Percentiles rank a stretch among this genome's conserved stretches.
These are phyloP conservation scores for Etia nguti DNA, from an alignment of 2,113 vertebrate species.

Conservation along the genomic window DNA sequence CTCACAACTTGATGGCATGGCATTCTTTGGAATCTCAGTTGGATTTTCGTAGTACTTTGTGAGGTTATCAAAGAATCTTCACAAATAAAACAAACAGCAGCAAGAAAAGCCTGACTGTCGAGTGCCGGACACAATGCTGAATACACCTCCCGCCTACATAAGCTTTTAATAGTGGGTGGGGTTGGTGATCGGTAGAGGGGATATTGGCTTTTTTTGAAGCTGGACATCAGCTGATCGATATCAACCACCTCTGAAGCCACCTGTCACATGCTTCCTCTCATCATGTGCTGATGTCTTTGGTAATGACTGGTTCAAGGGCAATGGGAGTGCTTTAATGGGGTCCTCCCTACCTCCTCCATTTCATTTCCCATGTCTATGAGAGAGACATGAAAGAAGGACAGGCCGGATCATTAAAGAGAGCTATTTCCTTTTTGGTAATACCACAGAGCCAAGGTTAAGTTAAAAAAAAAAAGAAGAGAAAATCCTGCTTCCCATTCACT, in stretches of 20 bases:
- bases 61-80: background rate
- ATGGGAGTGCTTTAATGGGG: constrained; percentile 33
- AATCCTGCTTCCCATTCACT: background rate
- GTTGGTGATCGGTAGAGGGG: background rate
- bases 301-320: constrained; percentile 33
- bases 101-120: background rate
- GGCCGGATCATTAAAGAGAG: constrained; percentile 21
- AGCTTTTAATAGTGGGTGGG: background rate
- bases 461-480: background rate
- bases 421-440: constrained; percentile 28
- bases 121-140: background rate
- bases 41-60: background rate
- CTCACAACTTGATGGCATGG: background rate
- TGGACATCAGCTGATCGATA: background rate
- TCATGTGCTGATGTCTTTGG: constrained; percentile 14
- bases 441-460: constrained; percentile 36
- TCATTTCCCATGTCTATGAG: constrained; percentile 18
- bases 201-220: background rate
- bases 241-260: background rate
- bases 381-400: constrained; percentile 15
- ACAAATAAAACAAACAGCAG: background rate
- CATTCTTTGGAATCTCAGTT: background rate
- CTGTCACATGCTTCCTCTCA: background rate
- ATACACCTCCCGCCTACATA: rapidly evolving
- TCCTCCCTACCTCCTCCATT: constrained; percentile 5